phyloP scores from a whole-genome alignment of 1,140 invertebrate species.

The Trialeurodes vaporariorum region DNA sequence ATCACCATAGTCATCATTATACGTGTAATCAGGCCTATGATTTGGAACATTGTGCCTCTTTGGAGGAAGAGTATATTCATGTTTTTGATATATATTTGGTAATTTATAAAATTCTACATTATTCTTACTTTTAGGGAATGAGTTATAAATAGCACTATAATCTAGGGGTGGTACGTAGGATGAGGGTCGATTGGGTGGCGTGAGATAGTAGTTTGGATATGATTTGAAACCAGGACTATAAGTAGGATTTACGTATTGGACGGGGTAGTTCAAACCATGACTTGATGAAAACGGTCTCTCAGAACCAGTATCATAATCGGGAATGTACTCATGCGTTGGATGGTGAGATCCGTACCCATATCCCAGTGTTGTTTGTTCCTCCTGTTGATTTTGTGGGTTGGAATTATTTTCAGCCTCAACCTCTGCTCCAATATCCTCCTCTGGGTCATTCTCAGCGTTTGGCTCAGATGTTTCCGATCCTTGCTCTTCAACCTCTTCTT shows the following conservation, averaged over 20 bases:
- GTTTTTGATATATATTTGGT: background rate
- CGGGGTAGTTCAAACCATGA: too few species aligned
- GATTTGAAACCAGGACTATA: too few species aligned
- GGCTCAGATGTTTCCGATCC: too few species aligned
- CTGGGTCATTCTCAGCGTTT: constrained; percentile 5
- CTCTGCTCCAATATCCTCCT: constrained; percentile 5
- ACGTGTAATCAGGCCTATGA: background rate
- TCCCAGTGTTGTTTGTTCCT: too few species aligned
- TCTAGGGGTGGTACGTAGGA: background rate
- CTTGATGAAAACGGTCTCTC: too few species aligned
- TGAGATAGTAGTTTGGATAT: background rate
- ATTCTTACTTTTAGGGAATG: background rate
- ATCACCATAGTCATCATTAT: background rate
- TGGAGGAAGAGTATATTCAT: background rate
- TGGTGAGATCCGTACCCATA: too few species aligned
- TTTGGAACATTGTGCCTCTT: background rate
- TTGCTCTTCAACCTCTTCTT: constrained; percentile 1
- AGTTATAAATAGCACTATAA: background rate
- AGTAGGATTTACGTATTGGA: too few species aligned
- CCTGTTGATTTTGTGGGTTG: too few species aligned
- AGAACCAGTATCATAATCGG: too few species aligned
- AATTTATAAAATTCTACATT: background rate
- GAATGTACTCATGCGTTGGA: too few species aligned
- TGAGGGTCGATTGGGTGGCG: background rate
- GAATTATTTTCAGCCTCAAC: too few species aligned